Evolutionary conservation across 2,797 vertebrate species (phyloP).

Genomic region (Syncerus caffer): DNA sequence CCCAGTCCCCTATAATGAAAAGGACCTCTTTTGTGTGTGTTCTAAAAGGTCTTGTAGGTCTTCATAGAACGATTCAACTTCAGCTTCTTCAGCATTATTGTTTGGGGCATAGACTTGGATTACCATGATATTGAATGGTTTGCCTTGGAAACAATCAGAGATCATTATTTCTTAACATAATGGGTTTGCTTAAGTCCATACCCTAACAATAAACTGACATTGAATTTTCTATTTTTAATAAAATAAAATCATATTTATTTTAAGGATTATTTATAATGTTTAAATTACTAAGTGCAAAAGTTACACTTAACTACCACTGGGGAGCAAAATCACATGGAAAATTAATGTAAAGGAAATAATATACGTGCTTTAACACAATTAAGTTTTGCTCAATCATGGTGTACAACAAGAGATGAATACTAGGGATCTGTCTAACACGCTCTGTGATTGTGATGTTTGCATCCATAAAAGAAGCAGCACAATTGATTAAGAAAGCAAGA

Average conservation of each 20-base stretch:
- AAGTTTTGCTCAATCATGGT: not conserved
- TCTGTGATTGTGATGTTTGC: not conserved
- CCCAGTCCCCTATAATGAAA: not conserved
- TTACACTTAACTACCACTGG: not conserved
- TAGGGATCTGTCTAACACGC: rapidly evolving
- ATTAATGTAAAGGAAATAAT: not conserved
- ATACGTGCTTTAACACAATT: not conserved
- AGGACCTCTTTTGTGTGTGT: not conserved
- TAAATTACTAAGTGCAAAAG: not conserved
- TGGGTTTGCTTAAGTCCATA: not conserved
- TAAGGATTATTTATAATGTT: not conserved
- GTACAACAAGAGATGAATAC: not conserved
- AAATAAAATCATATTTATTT: not conserved
- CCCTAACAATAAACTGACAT: not conserved
- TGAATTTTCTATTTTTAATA: not conserved
- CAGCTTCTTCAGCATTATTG: not conserved
- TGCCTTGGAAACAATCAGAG: not conserved
- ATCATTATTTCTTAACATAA: not conserved
- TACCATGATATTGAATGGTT: not conserved
- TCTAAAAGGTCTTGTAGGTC: not conserved
- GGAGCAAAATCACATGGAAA: not conserved
- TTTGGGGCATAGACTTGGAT: not conserved
- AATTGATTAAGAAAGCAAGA: not conserved
- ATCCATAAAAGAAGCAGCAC: not conserved
- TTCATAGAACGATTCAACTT: not conserved